These are phyloP conservation scores for Eptesicus fuscus DNA, from an alignment of 2,113 vertebrate species.

Conservation along the genomic window DNA sequence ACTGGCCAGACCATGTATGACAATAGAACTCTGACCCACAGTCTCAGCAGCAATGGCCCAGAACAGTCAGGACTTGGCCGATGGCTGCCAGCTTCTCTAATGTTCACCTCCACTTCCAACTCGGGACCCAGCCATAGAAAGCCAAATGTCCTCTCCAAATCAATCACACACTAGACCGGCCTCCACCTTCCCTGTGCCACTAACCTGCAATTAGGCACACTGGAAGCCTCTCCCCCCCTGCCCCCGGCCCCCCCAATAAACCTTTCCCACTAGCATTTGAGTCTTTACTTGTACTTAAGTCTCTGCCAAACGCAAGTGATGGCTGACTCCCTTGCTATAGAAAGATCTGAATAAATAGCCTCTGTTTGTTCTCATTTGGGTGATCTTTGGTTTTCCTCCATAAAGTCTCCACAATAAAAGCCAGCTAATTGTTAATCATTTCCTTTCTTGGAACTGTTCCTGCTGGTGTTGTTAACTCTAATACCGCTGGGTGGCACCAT, in stretches of 20 bases:
- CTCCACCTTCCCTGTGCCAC: not conserved
- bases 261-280: not conserved
- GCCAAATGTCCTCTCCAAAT: not conserved
- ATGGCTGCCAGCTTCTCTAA: not conserved
- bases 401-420: not conserved
- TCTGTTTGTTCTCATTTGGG: not conserved
- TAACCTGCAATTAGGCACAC: not conserved
- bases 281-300: not conserved
- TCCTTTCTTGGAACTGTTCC: not conserved
- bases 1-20: not conserved
- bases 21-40: not conserved
- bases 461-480: not conserved
- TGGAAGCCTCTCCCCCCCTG: not conserved
- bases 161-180: not conserved
- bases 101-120: not conserved
- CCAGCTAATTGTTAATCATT: not conserved
- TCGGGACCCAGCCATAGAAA: not conserved
- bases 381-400: not conserved
- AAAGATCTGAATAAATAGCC: not conserved
- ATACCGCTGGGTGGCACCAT: conserved; percentile 54
- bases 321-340: not conserved
- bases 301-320: not conserved
- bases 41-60: not conserved
- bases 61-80: not conserved
- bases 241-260: not conserved